Evolutionary conservation across 2,888 invertebrate species (phyloP), one percentile per base, ranked within the genome.

Genomic region (Crematogaster levior): DNA sequence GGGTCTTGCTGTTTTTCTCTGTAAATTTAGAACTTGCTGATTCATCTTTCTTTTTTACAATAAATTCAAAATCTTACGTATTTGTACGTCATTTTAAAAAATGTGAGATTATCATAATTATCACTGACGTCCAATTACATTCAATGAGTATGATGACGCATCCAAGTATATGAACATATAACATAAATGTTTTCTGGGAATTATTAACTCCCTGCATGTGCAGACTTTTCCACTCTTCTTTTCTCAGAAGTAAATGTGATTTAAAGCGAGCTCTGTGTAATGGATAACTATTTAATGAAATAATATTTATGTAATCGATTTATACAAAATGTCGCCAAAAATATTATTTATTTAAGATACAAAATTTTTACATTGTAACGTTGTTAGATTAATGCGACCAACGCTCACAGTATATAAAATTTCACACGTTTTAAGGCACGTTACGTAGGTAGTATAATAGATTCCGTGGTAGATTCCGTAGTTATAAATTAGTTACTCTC

Each of bases 101-200:
- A 15, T 40, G 30, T n/a, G 3, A 1, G 1, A 53, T 56, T n/a
- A 21, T 46, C 18, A 21, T 63, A 51, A 51, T 74, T 51, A 34
- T 72, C 40, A 43, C 9, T 63, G 40, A 68, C 34, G 34, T 61
- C 61, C 58, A 15, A 58, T 60, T 86, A 85, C 72, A 66, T 61
- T n/a, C 48, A 66, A 43, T 86, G 81, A 24, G 30, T 5, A 15
- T 27, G 74, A 84, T 89, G 89, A 89, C 82, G 85, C 89, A 89
- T 70, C 21, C 37, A 68, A 43, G 37, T 79, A 81, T 9, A 40
- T 27, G 40, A 40, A 43, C 66, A 56, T 81, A 72, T 43, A n/a
- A 83, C 34, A 37, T 43, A 30, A 40, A 43, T 1, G 56, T 34
- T 1, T 87, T 89, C 89, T 68, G 10, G 61, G 89, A 89, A 89